These are phyloP conservation scores for Cavia aperea DNA, from an alignment of 2,113 vertebrate genomes.

Conservation along the genomic window DNA sequence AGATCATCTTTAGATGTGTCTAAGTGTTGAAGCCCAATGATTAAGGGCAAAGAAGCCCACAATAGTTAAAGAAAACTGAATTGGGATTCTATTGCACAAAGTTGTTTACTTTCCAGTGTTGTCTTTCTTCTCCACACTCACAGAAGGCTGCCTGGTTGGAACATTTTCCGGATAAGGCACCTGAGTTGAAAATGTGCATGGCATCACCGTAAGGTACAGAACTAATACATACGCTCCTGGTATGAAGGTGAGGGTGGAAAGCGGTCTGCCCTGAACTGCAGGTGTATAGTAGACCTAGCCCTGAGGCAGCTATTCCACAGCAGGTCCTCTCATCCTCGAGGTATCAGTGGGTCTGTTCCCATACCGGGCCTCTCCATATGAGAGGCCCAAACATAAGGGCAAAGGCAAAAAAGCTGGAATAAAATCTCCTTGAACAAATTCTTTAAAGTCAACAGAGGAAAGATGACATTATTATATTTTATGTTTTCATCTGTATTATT, in stretches of 20 bases:
- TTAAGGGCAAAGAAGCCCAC: neutral
- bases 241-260: neutral
- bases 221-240: neutral
- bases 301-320: neutral
- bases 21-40: neutral
- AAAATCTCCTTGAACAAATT: neutral
- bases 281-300: no score
- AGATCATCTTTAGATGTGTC: neutral
- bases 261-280: neutral
- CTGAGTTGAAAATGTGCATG: neutral
- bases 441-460: neutral
- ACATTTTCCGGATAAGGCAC: conserved; percentile 5
- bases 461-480: neutral
- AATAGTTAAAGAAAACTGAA: conserved; percentile 3
- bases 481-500: neutral
- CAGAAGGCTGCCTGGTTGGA: neutral
- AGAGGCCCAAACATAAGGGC: neutral
- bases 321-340: neutral
- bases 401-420: neutral
- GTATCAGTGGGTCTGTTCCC: neutral
- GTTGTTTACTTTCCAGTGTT: neutral
- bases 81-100: neutral
- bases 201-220: neutral
- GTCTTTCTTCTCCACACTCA: conserved; percentile 15
- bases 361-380: no score